Percentiles rank a stretch among this genome's conserved stretches.
These are phyloP conservation scores for Oedothorax gibbosus DNA, from an alignment of 1,140 invertebrate species.

Conservation along the genomic window DNA sequence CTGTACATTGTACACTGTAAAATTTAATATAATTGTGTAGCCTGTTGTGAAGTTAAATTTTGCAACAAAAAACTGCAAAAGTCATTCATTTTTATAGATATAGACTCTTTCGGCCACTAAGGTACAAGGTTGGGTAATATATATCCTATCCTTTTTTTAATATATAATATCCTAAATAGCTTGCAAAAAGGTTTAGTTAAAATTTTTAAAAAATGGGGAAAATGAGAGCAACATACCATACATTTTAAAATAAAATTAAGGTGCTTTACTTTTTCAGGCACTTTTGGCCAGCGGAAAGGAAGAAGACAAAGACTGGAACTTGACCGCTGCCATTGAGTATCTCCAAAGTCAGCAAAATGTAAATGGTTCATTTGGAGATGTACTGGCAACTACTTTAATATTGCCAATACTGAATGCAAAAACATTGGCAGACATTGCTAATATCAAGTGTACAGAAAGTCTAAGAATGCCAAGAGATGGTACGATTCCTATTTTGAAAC, in stretches of 20 bases:
- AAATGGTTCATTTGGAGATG: background rate
- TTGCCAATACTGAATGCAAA: slow-evolving; percentile 1
- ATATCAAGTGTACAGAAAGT: background rate
- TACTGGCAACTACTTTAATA: slow-evolving; percentile 1
- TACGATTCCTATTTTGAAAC: background rate
- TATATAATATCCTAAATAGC: too few relatives aligned
- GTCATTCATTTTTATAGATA: too few relatives aligned
- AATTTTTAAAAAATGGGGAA: too few relatives aligned
- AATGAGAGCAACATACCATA: too few relatives aligned
- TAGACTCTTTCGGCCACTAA: too few relatives aligned
- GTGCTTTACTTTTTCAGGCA: slow-evolving; percentile 1
- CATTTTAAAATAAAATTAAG: background rate
- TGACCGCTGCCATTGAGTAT: background rate
- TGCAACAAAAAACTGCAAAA: too few relatives aligned
- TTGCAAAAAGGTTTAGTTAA: too few relatives aligned
- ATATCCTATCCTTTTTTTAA: too few relatives aligned
- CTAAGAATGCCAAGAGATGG: background rate
- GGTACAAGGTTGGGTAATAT: too few relatives aligned
- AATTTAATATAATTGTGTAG: too few relatives aligned
- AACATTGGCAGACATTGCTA: slow-evolving; percentile 5
- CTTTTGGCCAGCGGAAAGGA: background rate
- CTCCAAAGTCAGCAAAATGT: background rate
- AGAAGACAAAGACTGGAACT: background rate
- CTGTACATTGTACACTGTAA: too few relatives aligned
- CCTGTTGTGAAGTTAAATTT: too few relatives aligned